These are phyloP conservation scores for Drosophila bipectinata DNA, from an alignment of 1,140 invertebrate genomes.

Conservation along the genomic window DNA sequence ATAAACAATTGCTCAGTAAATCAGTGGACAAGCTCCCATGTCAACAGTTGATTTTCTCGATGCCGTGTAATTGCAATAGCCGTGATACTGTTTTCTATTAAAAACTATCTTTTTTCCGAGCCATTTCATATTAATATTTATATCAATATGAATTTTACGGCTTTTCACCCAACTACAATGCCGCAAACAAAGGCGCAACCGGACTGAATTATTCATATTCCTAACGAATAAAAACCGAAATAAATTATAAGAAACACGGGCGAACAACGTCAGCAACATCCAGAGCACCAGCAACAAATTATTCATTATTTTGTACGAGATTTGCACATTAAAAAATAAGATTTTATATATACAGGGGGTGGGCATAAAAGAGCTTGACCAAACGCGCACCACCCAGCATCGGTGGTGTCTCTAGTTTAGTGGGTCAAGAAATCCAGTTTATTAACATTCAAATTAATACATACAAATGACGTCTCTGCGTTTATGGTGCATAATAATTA, in stretches of 20 bases:
- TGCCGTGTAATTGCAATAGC: slow-evolving; percentile 34
- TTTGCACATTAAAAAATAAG: slow-evolving; percentile 64
- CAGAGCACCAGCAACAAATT: slow-evolving; percentile 58
- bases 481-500: slow-evolving; percentile 81
- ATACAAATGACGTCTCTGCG: slow-evolving; percentile 73
- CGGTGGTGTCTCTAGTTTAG: slow-evolving; percentile 72
- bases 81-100: slow-evolving; percentile 40
- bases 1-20: slow-evolving; percentile 69
- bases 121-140: slow-evolving; percentile 65
- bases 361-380: slow-evolving; percentile 39
- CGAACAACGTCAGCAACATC: slow-evolving; percentile 38
- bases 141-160: slow-evolving; percentile 73
- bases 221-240: slow-evolving; percentile 72
- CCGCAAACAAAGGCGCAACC: slow-evolving; percentile 48
- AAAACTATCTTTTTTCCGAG: slow-evolving; percentile 23
- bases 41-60: slow-evolving; percentile 58
- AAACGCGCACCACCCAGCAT: slow-evolving; percentile 56
- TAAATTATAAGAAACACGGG: slow-evolving; percentile 74
- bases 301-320: slow-evolving; percentile 78
- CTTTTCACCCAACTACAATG: slow-evolving; percentile 42
- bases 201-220: slow-evolving; percentile 75
- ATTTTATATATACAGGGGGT: neutral
- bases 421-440: slow-evolving; percentile 83
- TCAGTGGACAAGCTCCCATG: slow-evolving; percentile 56
- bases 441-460: slow-evolving; percentile 83